phyloP scores from a whole-genome alignment of 2,797 vertebrate species.

The Lateolabrax maculatus region DNA sequence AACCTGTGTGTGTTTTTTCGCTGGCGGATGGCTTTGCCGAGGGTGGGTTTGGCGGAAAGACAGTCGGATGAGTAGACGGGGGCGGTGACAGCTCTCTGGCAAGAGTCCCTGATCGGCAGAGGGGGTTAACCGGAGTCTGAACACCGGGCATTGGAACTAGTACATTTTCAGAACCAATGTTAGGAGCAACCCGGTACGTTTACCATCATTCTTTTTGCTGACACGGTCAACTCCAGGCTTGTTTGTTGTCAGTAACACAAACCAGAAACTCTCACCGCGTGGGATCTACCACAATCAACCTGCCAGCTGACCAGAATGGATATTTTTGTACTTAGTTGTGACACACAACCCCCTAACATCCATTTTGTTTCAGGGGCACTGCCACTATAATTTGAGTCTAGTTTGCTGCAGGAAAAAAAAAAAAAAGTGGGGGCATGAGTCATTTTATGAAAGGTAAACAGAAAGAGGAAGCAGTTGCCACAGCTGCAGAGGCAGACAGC shows the following conservation, averaged over 20 bases:
- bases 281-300: conserved; percentile 25
- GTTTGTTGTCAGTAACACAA: conserved; percentile 36
- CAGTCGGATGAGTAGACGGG: conserved; percentile 10
- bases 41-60: conserved; percentile 25
- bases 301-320: conserved; percentile 32
- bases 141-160: background rate
- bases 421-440: conserved; percentile 51
- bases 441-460: conserved; percentile 60
- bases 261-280: conserved; percentile 17
- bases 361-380: conserved; percentile 18
- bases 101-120: conserved; percentile 10
- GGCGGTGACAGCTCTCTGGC: conserved; percentile 48
- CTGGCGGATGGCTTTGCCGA: conserved; percentile 25
- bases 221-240: background rate
- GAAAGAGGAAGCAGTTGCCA: conserved; percentile 19
- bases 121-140: conserved; percentile 12
- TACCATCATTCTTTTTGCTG: background rate
- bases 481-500: conserved; percentile 33
- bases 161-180: background rate
- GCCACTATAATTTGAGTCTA: conserved; percentile 45
- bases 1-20: conserved; percentile 20
- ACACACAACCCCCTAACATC: conserved; percentile 24
- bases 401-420: conserved; percentile 28
- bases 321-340: conserved; percentile 33
- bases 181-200: background rate